A percentile compares a stretch with the other conserved stretches of the same genome.
Evolutionary conservation across 2,797 vertebrate species (phyloP).

Genomic region (Sus cebifrons): DNA sequence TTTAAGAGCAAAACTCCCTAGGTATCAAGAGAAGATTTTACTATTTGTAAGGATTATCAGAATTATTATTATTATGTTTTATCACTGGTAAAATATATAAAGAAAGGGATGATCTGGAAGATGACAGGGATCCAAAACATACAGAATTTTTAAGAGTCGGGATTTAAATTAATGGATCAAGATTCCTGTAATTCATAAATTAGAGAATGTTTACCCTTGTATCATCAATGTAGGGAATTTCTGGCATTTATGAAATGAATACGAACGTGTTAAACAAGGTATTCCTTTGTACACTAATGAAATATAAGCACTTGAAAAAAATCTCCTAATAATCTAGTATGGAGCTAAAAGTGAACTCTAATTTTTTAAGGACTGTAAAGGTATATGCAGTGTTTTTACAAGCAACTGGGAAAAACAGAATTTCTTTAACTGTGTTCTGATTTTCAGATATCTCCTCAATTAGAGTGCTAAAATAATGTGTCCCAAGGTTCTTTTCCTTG

Average conservation of each 20-base stretch:
- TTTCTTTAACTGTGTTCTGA: not conserved
- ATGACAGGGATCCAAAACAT: not conserved
- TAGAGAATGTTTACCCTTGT: not conserved
- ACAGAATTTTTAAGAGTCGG: not conserved
- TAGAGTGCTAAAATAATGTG: not conserved
- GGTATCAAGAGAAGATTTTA: not conserved
- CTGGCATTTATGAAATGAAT: not conserved
- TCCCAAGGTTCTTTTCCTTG: not conserved
- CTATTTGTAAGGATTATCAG: not conserved
- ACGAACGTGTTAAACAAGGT: not conserved
- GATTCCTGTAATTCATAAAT: not conserved
- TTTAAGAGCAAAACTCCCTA: not conserved
- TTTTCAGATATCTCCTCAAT: not conserved
- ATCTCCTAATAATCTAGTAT: conserved; percentile 1
- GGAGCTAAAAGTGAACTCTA: not conserved
- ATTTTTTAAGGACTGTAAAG: not conserved
- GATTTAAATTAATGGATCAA: conserved; percentile 8
- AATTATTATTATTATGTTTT: conserved; percentile 10
- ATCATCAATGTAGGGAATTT: not conserved
- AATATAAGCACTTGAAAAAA: conserved; percentile 45
- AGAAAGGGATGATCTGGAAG: conserved; percentile 10
- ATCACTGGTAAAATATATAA: conserved; percentile 35
- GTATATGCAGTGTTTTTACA: not conserved
- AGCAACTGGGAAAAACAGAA: not conserved
- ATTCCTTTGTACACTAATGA: conserved; percentile 11